Base-by-base conservation (phyloP, 1,140 invertebrate species). In the Eriocheir sinensis region DNA sequence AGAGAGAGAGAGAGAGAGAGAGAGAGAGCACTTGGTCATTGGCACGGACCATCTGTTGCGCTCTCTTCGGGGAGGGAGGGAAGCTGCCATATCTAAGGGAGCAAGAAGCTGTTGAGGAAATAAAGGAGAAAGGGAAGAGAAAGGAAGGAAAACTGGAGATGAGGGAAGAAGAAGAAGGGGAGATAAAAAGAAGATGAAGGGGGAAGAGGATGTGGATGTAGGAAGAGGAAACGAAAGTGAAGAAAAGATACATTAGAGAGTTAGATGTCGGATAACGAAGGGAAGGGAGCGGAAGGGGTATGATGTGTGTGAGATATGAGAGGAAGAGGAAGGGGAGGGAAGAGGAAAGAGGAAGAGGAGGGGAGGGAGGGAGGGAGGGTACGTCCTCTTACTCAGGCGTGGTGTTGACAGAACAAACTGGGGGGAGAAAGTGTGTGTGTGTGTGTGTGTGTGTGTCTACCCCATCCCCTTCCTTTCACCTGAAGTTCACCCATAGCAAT, bases 1-100 rank as follows among this genome's bases (percentile, higher is more conserved):
- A 91, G 89, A 91, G 89, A 91, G 89, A 90, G 89, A 90, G 89
- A 91, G 89, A 91, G 53, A 91, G 41, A 72, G 86, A 89, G 86
- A 89, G 86, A 89, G 86, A 89, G 86, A 89, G n/a, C n/a, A n/a
- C n/a, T n/a, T n/a, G n/a, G n/a, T n/a, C n/a, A n/a, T n/a, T n/a
- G n/a, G n/a, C n/a, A n/a, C n/a, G n/a, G n/a, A n/a, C n/a, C n/a
- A n/a, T n/a, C n/a, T n/a, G n/a, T n/a, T n/a, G n/a, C n/a, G n/a
- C n/a, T n/a, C n/a, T n/a, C n/a, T n/a, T n/a, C n/a, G n/a, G n/a
- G n/a, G 86, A 44, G 86, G 30, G 86, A 44, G 86, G 30, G 36
- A 44, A 9, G 40, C 17, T 40, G 32, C 4, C 27, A n/a, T n/a
- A n/a, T n/a, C n/a, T n/a, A n/a, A n/a, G n/a, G n/a, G n/a, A n/a